phyloP scores from a whole-genome alignment of 2,113 vertebrate genomes.

The human (Homo sapiens) region DNA sequence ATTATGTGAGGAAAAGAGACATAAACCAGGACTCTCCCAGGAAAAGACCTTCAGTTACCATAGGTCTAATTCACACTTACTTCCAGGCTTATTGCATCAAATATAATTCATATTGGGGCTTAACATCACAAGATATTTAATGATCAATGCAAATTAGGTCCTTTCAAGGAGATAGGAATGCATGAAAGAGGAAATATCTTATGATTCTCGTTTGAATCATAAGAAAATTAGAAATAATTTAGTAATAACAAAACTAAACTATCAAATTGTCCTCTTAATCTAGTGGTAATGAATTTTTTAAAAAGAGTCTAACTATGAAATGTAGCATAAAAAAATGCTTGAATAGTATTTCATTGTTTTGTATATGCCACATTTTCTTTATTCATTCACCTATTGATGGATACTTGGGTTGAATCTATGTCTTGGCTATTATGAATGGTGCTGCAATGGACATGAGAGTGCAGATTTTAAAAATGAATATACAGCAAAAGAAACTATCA shows the following conservation, averaged over 20 bases:
- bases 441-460: too few species aligned
- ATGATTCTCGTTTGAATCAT: neutral
- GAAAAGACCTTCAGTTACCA: neutral
- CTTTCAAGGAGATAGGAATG: neutral
- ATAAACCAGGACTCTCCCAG: neutral
- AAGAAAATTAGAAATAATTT: neutral
- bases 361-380: too few species aligned
- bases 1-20: neutral
- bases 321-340: neutral
- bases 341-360: too few species aligned
- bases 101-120: neutral
- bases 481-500: too few species aligned
- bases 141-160: neutral
- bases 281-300: neutral
- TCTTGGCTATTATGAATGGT: too few species aligned
- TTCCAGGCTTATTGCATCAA: neutral
- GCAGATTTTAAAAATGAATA: too few species aligned
- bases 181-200: neutral
- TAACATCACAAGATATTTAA: neutral
- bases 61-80: neutral
- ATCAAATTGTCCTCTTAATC: neutral
- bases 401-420: too few species aligned
- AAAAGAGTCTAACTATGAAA: neutral
- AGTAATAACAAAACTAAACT: neutral
- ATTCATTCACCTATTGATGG: too few species aligned